A percentile compares a stretch with the other conserved stretches of the same genome.
Evolutionary conservation across 2,888 invertebrate genomes (phyloP).

Genomic region (Apodemia zela): DNA sequence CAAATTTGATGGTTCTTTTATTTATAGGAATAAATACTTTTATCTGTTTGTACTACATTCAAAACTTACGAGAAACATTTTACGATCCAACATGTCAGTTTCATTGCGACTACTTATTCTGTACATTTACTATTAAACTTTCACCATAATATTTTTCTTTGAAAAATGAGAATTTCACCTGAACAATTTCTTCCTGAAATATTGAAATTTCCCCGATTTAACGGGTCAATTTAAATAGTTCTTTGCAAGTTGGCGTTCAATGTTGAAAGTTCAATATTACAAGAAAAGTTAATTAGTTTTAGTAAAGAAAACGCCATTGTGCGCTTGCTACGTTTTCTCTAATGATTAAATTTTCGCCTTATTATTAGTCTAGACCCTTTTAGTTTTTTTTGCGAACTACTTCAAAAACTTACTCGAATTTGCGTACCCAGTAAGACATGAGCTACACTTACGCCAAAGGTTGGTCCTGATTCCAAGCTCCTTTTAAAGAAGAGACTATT

Average conservation of each 20-base stretch:
- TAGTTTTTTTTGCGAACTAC: too few species aligned
- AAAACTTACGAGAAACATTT: slow-evolving; percentile 7
- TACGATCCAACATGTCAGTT: slow-evolving; percentile 1
- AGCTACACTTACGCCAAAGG: too few species aligned
- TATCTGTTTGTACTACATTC: slow-evolving; percentile 12
- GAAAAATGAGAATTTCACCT: background rate
- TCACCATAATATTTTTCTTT: background rate
- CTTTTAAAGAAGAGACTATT: too few species aligned
- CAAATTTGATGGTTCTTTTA: too few species aligned
- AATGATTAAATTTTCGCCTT: too few species aligned
- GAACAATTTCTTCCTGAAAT: background rate
- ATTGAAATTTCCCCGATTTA: background rate
- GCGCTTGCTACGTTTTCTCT: too few species aligned
- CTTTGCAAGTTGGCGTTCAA: background rate
- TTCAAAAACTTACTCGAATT: too few species aligned
- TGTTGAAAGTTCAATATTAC: slow-evolving; percentile 4
- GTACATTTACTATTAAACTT: background rate
- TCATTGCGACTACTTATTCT: slow-evolving; percentile 5
- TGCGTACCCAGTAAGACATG: too few species aligned
- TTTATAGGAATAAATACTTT: slow-evolving; percentile 5
- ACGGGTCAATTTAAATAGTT: slow-evolving; percentile 4
- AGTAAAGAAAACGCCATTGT: too few species aligned
- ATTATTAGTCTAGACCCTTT: too few species aligned
- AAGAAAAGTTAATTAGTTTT: slow-evolving; percentile 7
- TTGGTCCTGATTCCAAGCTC: too few species aligned